Percentiles rank a stretch among this genome's conserved stretches.
Evolutionary conservation across 2,888 invertebrate genomes (phyloP).

Genomic region (Trissolcus japonicus): DNA sequence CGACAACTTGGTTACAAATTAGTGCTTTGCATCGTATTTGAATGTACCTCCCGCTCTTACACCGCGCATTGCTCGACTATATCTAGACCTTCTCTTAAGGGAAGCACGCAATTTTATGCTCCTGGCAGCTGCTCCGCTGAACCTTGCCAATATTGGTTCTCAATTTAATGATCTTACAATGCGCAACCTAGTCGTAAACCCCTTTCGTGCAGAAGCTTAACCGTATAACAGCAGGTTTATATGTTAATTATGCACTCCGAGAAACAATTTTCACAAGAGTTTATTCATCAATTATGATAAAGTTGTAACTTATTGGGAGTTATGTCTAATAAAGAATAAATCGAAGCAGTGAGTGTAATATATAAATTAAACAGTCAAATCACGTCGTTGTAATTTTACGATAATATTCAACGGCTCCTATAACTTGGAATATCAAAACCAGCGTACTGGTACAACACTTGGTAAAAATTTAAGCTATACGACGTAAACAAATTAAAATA

Average conservation of each 20-base stretch:
- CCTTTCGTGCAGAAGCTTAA: slow-evolving; percentile 47
- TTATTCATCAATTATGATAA: slow-evolving; percentile 50
- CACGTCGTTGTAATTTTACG: too few species aligned
- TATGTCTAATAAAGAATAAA: slow-evolving; percentile 47
- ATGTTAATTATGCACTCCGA: slow-evolving; percentile 54
- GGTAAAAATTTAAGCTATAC: too few species aligned
- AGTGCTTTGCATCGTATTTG: slow-evolving; percentile 68
- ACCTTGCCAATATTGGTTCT: slow-evolving; percentile 75
- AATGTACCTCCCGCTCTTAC: slow-evolving; percentile 59
- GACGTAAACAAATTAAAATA: too few species aligned
- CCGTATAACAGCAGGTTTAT: slow-evolving; percentile 54
- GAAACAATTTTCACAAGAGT: slow-evolving; percentile 48
- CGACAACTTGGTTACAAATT: slow-evolving; percentile 76
- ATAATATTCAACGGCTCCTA: too few species aligned
- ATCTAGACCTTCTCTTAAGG: slow-evolving; percentile 61
- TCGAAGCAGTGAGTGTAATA: slow-evolving; percentile 21
- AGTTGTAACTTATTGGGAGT: slow-evolving; percentile 32
- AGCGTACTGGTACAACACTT: too few species aligned
- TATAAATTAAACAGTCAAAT: background rate
- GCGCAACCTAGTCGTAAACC: slow-evolving; percentile 61
- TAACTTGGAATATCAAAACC: too few species aligned
- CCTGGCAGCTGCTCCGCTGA: slow-evolving; percentile 72
- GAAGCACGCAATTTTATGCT: slow-evolving; percentile 72
- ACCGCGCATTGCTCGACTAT: slow-evolving; percentile 58
- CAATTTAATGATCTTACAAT: slow-evolving; percentile 73